phyloP scores from a whole-genome alignment of 2,113 vertebrate species.

The Oostethus manadensis region DNA sequence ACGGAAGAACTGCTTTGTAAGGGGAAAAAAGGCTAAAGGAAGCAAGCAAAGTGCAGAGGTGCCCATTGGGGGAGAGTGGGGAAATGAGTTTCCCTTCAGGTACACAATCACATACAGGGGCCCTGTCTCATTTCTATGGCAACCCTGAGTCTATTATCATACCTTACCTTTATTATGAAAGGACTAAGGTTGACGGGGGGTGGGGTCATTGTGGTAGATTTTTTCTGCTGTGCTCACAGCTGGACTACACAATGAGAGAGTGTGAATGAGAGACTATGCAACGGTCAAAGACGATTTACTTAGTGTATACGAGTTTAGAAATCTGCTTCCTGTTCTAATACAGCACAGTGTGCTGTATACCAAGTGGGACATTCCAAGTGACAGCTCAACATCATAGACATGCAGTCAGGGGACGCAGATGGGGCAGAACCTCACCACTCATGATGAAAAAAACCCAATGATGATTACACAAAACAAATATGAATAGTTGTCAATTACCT shows the following conservation, averaged over 20 bases:
- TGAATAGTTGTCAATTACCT: too few species aligned
- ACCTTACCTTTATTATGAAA: slow-evolving; percentile 99
- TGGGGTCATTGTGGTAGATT: slow-evolving; percentile 38
- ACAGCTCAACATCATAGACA: too few species aligned
- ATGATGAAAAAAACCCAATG: too few species aligned
- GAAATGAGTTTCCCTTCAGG: slow-evolving; percentile 72
- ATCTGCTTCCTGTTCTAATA: not conserved
- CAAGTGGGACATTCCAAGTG: too few species aligned
- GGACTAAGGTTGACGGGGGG: slow-evolving; percentile 87
- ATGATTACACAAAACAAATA: too few species aligned
- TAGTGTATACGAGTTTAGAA: slow-evolving; percentile 6
- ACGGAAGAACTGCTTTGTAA: slow-evolving; percentile 15
- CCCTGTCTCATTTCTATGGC: slow-evolving; percentile 93
- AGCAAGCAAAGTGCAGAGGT: slow-evolving; percentile 28
- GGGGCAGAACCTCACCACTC: too few species aligned
- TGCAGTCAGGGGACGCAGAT: too few species aligned
- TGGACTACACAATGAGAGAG: slow-evolving; percentile 32
- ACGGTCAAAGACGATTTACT: slow-evolving; percentile 5
- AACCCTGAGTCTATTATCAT: slow-evolving; percentile 93
- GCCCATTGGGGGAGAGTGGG: slow-evolving; percentile 19
- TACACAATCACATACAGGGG: slow-evolving; percentile 85
- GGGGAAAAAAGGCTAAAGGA: slow-evolving; percentile 12
- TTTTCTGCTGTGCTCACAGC: slow-evolving; percentile 33
- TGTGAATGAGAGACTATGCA: slow-evolving; percentile 25
- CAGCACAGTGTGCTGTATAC: too few species aligned